Evolutionary conservation across 2,797 vertebrate species (phyloP), one percentile per base, ranked within the genome.

Genomic region (Anniella stebbinsi): DNA sequence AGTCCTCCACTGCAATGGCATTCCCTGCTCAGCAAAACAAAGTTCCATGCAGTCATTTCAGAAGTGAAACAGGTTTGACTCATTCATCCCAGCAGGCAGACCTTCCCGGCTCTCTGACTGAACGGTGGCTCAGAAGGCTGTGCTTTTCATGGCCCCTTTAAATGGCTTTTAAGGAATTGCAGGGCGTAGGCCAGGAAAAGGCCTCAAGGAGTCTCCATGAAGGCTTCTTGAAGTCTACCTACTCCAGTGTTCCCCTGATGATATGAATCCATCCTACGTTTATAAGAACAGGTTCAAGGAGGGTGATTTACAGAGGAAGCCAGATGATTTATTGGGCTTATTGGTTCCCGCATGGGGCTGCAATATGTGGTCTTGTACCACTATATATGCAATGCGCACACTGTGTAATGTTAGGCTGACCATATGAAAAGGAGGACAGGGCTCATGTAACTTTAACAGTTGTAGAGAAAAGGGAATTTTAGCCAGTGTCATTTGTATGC

Each of bases 11-110:
- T 89, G 84, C 88, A 89, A 67, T 89, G 88, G 41, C 57, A 89
- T 84, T 89, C 72, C 88, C 70, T 23, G 75, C 88, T 84, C 88
- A 89, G 80, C 80, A 83, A 69, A 83, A 90, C 89, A 87, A 77
- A 83, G 85, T 87, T 83, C 89, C 72, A 67, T 69, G 67, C 85
- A 76, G 72, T 77, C 70, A 57, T 83, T 87, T 75, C 85, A 90
- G 28, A 77, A 83, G 45, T 76, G 60, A 70, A 82, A 28, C 70
- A 77, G n/a, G 63, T 83, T 83, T 90, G 82, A 87, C 60, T 69
- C 85, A 67, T 87, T 90, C 85, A 38, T 28, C 28, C 57, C 85
- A 69, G 78, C 70, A 83, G 89, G 11, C 57, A 36, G 23, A 41
- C 30, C 38, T 84, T 84, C 57, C 70, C 41, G 28, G 33, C 7